Percentiles rank a stretch among this genome's conserved stretches.
Conservation (phyloP, 2,113 vertebrate species). For the Pangasianodon gigas region DNA sequence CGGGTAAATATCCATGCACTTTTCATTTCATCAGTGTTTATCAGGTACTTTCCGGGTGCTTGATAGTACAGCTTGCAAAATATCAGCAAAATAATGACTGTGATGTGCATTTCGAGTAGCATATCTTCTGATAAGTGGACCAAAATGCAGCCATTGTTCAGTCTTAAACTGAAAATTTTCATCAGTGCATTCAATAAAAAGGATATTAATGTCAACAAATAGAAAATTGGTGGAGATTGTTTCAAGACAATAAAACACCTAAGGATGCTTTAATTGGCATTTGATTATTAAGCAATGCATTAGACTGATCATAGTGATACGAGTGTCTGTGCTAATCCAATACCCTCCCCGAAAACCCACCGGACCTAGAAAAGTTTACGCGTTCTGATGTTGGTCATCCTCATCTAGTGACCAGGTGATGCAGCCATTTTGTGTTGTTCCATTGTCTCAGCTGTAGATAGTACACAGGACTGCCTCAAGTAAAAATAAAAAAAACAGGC, state of each 20-base stretch:
- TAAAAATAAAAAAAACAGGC: background rate
- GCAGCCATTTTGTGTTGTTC: background rate
- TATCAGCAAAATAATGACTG: background rate
- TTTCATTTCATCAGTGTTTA: background rate
- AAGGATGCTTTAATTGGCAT: background rate
- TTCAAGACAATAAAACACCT: background rate
- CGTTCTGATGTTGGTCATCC: background rate
- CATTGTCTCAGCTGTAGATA: background rate
- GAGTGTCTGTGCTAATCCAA: too few relatives aligned
- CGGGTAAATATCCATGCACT: background rate
- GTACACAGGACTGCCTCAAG: background rate
- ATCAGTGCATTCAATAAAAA: background rate
- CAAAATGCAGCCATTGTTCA: background rate
- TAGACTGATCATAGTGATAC: background rate
- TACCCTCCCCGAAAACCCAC: background rate
- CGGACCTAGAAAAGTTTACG: background rate
- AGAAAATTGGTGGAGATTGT: background rate
- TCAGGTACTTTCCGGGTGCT: background rate
- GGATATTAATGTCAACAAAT: background rate
- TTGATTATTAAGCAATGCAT: background rate
- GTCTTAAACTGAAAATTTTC: background rate
- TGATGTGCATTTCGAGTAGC: background rate
- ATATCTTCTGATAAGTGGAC: background rate
- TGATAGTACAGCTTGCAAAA: background rate
- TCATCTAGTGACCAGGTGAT: background rate